phyloP scores from a whole-genome alignment of 2,888 invertebrate species.

The Nomada goodeniana region DNA sequence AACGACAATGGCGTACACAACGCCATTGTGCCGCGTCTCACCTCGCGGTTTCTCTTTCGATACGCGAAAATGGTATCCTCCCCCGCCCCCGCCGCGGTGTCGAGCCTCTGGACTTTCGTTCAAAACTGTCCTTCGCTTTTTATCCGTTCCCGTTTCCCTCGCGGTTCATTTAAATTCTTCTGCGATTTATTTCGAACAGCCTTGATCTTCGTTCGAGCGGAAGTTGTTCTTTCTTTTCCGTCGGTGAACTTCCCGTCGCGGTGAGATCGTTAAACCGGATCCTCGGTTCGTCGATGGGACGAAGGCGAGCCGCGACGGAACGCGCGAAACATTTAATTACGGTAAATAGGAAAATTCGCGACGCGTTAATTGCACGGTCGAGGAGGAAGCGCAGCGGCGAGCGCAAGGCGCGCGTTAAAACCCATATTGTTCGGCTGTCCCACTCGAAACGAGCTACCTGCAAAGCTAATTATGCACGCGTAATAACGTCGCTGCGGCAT shows the following conservation, averaged over 20 bases:
- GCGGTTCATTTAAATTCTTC: background rate
- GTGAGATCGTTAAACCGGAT: too few relatives aligned
- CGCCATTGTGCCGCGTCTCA: slow-evolving; percentile 55
- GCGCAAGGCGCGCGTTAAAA: slow-evolving; percentile 10
- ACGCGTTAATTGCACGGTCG: background rate
- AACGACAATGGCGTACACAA: slow-evolving; percentile 61
- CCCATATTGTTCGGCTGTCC: background rate
- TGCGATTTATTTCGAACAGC: background rate
- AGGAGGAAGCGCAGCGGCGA: background rate
- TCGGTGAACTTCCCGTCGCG: too few relatives aligned
- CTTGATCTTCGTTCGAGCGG: background rate
- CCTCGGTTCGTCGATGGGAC: too few relatives aligned
- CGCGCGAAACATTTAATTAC: too few relatives aligned
- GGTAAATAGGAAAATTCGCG: background rate
- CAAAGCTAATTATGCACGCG: slow-evolving; percentile 50
- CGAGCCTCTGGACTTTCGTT: slow-evolving; percentile 6
- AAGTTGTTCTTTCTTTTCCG: too few relatives aligned
- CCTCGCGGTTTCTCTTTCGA: slow-evolving; percentile 64
- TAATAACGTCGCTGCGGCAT: slow-evolving; percentile 42
- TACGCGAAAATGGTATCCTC: slow-evolving; percentile 43
- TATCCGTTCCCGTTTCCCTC: background rate
- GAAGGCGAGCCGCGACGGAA: too few relatives aligned
- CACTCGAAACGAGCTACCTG: slow-evolving; percentile 15
- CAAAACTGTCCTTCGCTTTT: background rate
- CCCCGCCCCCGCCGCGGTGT: background rate